phyloP scores from a whole-genome alignment of 2,888 invertebrate genomes.

The Andrena marginata region DNA sequence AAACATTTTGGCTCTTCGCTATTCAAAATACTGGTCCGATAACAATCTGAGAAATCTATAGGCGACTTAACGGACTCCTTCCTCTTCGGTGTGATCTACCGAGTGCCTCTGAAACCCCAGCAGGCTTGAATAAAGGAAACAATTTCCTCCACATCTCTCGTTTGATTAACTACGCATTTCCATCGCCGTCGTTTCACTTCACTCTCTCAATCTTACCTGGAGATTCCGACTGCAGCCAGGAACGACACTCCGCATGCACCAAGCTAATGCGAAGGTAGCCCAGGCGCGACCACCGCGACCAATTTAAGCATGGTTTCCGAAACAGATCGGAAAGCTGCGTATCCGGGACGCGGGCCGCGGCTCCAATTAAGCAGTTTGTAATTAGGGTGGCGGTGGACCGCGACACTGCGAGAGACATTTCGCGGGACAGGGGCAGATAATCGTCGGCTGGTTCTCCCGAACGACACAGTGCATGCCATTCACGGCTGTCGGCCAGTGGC shows the following conservation, averaged over 20 bases:
- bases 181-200: no score
- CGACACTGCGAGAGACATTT: conserved; percentile 47
- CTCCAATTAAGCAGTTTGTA: conserved; percentile 11
- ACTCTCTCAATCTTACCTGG: not conserved
- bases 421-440: conserved; percentile 32
- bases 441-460: conserved; percentile 34
- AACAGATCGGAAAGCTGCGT: conserved; percentile 2
- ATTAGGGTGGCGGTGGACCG: conserved; percentile 37
- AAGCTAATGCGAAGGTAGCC: not conserved
- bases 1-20: no score
- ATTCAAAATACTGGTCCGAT: no score
- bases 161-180: not conserved
- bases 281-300: not conserved
- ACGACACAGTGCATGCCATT: conserved; percentile 61
- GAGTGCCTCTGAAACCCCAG: no score
- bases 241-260: not conserved
- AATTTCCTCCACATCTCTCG: not conserved
- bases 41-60: no score
- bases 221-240: not conserved
- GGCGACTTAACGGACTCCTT: no score
- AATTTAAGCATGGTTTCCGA: not conserved
- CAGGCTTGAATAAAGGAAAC: not conserved
- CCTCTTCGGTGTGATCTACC: no score
- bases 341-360: not conserved
- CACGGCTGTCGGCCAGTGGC: conserved; percentile 35